Conservation (phyloP, 2,888 invertebrate genomes). For the Amphimallon solstitiale region DNA sequence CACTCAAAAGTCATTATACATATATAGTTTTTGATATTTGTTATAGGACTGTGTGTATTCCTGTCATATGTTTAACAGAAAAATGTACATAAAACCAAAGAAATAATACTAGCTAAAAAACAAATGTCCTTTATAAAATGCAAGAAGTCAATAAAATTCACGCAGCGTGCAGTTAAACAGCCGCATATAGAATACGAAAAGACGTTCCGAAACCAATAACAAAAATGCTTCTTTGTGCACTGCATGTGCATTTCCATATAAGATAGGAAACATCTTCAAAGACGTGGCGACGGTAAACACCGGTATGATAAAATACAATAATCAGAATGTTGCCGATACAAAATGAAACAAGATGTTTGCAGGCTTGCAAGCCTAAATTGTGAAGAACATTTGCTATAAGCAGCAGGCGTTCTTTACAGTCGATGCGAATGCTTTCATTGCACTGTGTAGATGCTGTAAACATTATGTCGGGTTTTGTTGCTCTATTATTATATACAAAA, state of each 20-base stretch:
- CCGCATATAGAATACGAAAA: conserved; percentile 25
- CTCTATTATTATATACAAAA: not conserved
- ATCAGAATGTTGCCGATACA: conserved; percentile 45
- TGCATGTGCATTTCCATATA: conserved; percentile 27
- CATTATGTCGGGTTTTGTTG: conserved; percentile 1
- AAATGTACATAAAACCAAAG: not conserved
- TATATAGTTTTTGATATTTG: too few relatives aligned
- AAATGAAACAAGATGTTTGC: conserved; percentile 53
- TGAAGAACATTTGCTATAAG: conserved; percentile 51
- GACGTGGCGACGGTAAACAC: conserved; percentile 12
- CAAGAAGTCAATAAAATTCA: conserved; percentile 30
- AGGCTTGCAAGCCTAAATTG: conserved; percentile 56
- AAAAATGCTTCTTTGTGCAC: conserved; percentile 31
- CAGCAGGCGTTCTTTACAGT: conserved; percentile 51
- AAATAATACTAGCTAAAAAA: conserved; percentile 1
- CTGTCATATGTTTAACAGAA: not conserved
- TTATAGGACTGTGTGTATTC: too few relatives aligned
- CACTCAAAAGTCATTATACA: too few relatives aligned
- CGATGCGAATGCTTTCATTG: conserved; percentile 43
- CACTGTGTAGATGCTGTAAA: conserved; percentile 32
- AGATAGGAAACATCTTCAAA: conserved; percentile 23
- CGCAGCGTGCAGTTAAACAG: conserved; percentile 9
- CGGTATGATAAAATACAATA: conserved; percentile 29
- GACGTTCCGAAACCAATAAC: conserved; percentile 16
- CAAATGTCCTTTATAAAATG: conserved; percentile 22